Evolutionary conservation across 2,888 invertebrate genomes (phyloP).

Genomic region (Pristionchus maxplancki): DNA sequence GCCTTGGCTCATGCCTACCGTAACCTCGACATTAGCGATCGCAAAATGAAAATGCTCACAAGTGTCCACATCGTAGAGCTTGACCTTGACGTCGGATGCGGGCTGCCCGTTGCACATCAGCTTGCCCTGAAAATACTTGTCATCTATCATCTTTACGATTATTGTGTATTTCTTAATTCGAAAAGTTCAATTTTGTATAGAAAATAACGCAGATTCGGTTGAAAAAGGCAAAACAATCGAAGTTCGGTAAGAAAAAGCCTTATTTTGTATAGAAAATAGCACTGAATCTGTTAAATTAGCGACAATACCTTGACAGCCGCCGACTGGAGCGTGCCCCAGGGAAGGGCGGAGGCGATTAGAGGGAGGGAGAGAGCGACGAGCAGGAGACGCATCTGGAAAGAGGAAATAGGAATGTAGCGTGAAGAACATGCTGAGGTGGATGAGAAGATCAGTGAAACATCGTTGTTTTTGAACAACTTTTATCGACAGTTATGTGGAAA

Average conservation of each 20-base stretch:
- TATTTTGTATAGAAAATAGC: no score
- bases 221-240: no score
- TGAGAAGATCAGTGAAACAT: not conserved
- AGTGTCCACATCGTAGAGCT: slow-evolving; percentile 66
- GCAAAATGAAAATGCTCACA: slow-evolving; percentile 1
- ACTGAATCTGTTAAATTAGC: no score
- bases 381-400: slow-evolving; percentile 25
- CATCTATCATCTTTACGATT: no score
- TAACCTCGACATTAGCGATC: no score
- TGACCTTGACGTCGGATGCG: slow-evolving; percentile 63
- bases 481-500: no score
- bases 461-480: no score
- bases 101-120: slow-evolving; percentile 64
- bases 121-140: slow-evolving; percentile 58
- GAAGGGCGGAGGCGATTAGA: not conserved
- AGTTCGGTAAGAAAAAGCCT: no score
- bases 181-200: no score
- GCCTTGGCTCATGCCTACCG: no score
- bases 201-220: no score
- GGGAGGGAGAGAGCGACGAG: not conserved
- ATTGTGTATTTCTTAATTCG: not conserved
- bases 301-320: slow-evolving; percentile 47
- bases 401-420: not conserved
- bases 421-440: no score
- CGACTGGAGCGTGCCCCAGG: slow-evolving; percentile 42